Evolutionary conservation across 2,797 vertebrate species (phyloP).

Genomic region (Sternarchorhynchus goeldii): DNA sequence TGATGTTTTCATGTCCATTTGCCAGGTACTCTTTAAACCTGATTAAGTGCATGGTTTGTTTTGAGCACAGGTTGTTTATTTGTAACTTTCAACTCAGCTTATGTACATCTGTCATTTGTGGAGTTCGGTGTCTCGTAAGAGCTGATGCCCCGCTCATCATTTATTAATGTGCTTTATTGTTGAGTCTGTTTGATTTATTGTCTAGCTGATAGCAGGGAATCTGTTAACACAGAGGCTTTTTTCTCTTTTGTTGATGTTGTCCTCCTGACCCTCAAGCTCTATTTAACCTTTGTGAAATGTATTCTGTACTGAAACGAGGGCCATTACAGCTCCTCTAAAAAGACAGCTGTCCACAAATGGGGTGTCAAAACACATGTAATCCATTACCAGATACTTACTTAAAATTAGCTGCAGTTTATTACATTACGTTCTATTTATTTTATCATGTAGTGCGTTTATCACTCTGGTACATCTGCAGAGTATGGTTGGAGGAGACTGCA

Average conservation of each 20-base stretch:
- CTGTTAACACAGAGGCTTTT: conserved; percentile 25
- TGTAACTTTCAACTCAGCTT: conserved; percentile 3
- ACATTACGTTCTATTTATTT: too few relatives aligned
- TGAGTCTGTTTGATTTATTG: conserved; percentile 32
- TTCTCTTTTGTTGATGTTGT: conserved; percentile 21
- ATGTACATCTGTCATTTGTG: not conserved
- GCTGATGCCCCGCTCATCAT: not conserved
- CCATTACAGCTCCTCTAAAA: conserved; percentile 42
- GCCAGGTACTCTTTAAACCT: not conserved
- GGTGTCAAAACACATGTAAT: not conserved
- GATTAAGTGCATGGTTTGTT: not conserved
- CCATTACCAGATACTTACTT: conserved; percentile 8
- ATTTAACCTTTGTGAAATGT: conserved; percentile 37
- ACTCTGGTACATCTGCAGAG: too few relatives aligned
- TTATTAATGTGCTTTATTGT: conserved; percentile 40
- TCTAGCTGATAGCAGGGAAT: conserved; percentile 41
- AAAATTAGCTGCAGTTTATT: conserved; percentile 1
- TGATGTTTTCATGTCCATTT: too few relatives aligned
- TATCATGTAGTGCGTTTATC: too few relatives aligned
- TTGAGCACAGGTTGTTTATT: not conserved
- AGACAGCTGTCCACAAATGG: conserved; percentile 43
- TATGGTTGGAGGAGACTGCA: too few relatives aligned
- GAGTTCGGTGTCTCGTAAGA: conserved; percentile 11
- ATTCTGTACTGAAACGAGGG: conserved; percentile 11
- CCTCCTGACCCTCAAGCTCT: conserved; percentile 24